These are phyloP conservation scores for Eupithecia abbreviata DNA, from an alignment of 2,888 invertebrate genomes.

Conservation along the genomic window DNA sequence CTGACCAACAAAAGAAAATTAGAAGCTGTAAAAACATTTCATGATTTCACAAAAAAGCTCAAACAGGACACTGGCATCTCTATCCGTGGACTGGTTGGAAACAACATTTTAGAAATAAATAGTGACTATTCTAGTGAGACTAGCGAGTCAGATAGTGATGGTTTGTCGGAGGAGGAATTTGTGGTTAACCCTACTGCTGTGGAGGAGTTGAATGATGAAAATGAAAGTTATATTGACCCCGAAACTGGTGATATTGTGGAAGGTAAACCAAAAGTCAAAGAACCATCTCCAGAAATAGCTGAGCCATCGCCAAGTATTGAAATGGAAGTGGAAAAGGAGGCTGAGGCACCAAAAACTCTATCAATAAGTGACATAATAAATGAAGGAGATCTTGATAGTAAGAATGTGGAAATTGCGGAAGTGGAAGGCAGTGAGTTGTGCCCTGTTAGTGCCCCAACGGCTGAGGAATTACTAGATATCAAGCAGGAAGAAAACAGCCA, in stretches of 20 bases:
- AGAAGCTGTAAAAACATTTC: slow-evolving; percentile 80
- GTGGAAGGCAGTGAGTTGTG: slow-evolving; percentile 76
- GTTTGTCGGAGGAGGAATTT: slow-evolving; percentile 80
- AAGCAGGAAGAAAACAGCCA: slow-evolving; percentile 74
- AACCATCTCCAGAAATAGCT: slow-evolving; percentile 34
- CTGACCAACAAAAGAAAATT: slow-evolving; percentile 81
- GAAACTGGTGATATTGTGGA: slow-evolving; percentile 80
- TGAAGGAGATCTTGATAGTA: slow-evolving; percentile 76
- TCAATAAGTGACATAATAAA: slow-evolving; percentile 80
- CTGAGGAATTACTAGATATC: slow-evolving; percentile 72
- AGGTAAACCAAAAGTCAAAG: slow-evolving; percentile 46
- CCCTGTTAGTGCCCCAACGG: slow-evolving; percentile 63
- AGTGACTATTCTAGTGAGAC: slow-evolving; percentile 78
- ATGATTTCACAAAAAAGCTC: slow-evolving; percentile 80
- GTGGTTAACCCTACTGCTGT: slow-evolving; percentile 78
- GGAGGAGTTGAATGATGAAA: slow-evolving; percentile 74
- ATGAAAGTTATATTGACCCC: slow-evolving; percentile 81
- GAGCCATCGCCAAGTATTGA: slow-evolving; percentile 38
- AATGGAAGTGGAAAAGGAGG: slow-evolving; percentile 25
- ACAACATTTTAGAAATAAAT: slow-evolving; percentile 75
- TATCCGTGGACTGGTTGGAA: slow-evolving; percentile 79
- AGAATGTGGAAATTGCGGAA: slow-evolving; percentile 80
- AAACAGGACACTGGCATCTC: slow-evolving; percentile 81
- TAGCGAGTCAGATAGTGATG: slow-evolving; percentile 77
- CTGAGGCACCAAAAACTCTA: slow-evolving; percentile 70